Base-by-base conservation (phyloP, 2,888 invertebrate genomes). In the Anoncus sp. region DNA sequence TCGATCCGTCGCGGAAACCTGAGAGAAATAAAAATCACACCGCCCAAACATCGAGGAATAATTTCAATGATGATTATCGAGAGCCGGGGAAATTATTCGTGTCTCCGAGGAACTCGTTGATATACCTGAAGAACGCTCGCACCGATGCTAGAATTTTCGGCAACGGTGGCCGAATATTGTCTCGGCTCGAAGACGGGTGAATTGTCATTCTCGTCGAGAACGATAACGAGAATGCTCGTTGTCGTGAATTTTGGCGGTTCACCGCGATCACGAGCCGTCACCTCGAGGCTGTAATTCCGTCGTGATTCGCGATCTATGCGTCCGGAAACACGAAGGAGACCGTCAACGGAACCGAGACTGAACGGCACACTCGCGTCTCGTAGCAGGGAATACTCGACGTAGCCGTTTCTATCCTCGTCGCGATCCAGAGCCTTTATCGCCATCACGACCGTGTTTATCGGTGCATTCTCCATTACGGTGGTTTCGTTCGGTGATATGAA, bases 141-240 rank as follows among this genome's bases (percentile, higher is more conserved):
- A 6, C 98, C 98, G 83, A 98, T 97, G 82, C 96, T 96, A n/a
- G 97, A 97, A 91, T 98, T 97, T 92, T 98, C 98, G 0, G 97
- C 96, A 35, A 98, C 96, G 2, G 96, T 96, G 0, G 98, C 97
- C 79, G 97, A 97, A 89, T 98, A 98, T 89, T 97, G 97, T 87
- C 96, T 95, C 0, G 97, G 97, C 89, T 97, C 96, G 90, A 98
- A 98, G 3, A 96, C 94, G 0, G 98, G 98, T 79, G 96, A 96
- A 88, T 97, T 97, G 89, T 98, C 98, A 91, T 98, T 98, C 91
- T 97, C 97, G 90, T 98, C 98, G 62, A 97, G 92, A 78, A 98
- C 94, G 83, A 94, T 93, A 27, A 98, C 95, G 73, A 92, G 92
- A 31, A 98, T 93, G 84, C 94, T 93, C 3, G 94, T 94, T 81